A percentile compares a stretch with the other conserved stretches of the same genome.
Conservation (phyloP, 2,113 vertebrate species). For the Periophthalmodon schlosseri region DNA sequence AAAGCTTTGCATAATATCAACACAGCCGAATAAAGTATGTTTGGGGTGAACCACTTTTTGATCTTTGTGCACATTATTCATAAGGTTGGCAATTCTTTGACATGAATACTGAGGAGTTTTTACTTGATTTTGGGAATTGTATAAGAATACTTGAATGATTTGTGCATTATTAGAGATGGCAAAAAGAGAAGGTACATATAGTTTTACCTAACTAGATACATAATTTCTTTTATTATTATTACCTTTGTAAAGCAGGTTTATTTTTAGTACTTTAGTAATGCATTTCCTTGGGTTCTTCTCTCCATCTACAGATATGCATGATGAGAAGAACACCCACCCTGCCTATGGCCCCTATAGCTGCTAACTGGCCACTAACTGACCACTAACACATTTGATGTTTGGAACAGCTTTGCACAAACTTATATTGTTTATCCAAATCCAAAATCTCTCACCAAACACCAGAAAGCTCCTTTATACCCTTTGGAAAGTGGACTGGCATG, state of each 20-base stretch:
- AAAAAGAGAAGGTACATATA: neutral
- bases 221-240: neutral
- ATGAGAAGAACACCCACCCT: neutral
- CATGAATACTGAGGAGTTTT: neutral
- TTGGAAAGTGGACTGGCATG: conserved; percentile 60
- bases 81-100: neutral
- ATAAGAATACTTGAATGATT: conserved; percentile 39
- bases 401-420: conserved; percentile 60
- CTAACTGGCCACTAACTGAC: neutral
- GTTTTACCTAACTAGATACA: neutral
- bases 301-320: neutral
- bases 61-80: neutral
- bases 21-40: neutral
- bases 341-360: neutral
- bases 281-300: neutral
- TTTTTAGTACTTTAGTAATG: neutral
- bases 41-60: neutral
- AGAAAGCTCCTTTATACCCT: conserved; percentile 54
- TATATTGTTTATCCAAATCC: conserved; percentile 46
- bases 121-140: neutral
- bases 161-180: neutral
- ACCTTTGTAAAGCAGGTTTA: too few relatives aligned
- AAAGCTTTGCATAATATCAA: conserved; percentile 14
- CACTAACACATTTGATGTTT: conserved; percentile 41
- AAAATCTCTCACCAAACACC: conserved; percentile 19